phyloP scores from a whole-genome alignment of 1,140 invertebrate genomes.

The Ceratosolen fusciceps region DNA sequence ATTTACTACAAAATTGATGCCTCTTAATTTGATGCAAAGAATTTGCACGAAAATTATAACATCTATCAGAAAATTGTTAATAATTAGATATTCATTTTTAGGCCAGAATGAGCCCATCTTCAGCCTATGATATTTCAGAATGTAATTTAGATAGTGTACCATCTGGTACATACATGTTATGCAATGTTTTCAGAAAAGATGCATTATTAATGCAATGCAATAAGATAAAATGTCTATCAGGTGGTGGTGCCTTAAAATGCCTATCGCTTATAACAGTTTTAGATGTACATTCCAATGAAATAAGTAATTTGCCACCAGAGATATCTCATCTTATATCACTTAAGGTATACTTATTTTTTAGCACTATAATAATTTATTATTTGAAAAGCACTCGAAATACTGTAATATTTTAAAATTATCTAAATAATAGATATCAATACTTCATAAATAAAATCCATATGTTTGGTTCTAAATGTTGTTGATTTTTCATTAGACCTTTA shows the following conservation, averaged over 20 bases:
- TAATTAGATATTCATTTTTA: conserved; percentile 62
- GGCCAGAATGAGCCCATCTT: conserved; percentile 83
- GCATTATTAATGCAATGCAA: conserved; percentile 78
- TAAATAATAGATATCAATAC: too few relatives aligned
- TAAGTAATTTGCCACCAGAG: conserved; percentile 75
- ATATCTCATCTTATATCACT: conserved; percentile 76
- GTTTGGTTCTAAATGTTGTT: too few relatives aligned
- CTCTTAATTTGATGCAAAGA: too few relatives aligned
- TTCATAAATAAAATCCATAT: too few relatives aligned
- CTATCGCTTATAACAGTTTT: conserved; percentile 78
- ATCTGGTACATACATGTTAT: conserved; percentile 81
- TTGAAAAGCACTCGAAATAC: too few relatives aligned
- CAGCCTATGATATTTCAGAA: conserved; percentile 81
- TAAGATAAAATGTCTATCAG: conserved; percentile 77
- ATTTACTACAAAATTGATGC: too few relatives aligned
- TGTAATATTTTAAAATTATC: too few relatives aligned
- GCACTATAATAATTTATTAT: too few relatives aligned
- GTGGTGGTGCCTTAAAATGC: conserved; percentile 80
- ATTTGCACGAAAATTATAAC: too few relatives aligned
- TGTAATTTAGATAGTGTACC: conserved; percentile 80
- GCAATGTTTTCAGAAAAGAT: conserved; percentile 84
- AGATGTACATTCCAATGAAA: conserved; percentile 81
- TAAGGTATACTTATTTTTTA: conserved; percentile 63
- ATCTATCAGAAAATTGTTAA: too few relatives aligned
- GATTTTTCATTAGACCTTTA: too few relatives aligned